These are phyloP conservation scores for Diplodus puntazzo DNA, from an alignment of 2,797 vertebrate genomes.

Conservation along the genomic window DNA sequence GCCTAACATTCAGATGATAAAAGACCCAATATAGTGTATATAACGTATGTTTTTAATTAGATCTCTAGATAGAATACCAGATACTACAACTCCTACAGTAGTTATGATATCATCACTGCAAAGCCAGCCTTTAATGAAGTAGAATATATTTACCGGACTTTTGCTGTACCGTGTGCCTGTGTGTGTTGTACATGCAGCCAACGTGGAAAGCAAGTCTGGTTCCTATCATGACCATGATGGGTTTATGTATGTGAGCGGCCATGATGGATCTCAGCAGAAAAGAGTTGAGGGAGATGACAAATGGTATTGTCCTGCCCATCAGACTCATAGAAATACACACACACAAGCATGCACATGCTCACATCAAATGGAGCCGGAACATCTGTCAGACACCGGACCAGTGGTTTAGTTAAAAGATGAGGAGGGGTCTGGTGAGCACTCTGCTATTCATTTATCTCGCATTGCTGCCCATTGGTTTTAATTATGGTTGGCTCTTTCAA, in stretches of 20 bases:
- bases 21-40: conserved; percentile 19
- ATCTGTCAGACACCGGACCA: conserved; percentile 95
- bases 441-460: conserved; percentile 94
- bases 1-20: conserved; percentile 41
- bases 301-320: conserved; percentile 78
- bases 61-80: conserved; percentile 42
- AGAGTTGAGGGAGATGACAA: conserved; percentile 62
- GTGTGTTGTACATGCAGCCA: conserved; percentile 5
- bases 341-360: conserved; percentile 51
- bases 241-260: conserved; percentile 32
- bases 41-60: conserved; percentile 49
- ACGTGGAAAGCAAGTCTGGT: conserved; percentile 18
- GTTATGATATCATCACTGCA: conserved; percentile 2
- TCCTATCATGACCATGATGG: conserved; percentile 21
- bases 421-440: conserved; percentile 72
- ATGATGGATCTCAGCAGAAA: conserved; percentile 34
- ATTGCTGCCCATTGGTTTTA: conserved; percentile 97
- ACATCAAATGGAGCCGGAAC: conserved; percentile 89
- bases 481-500: conserved; percentile 93
- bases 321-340: conserved; percentile 68
- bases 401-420: conserved; percentile 88
- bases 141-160: conserved; percentile 9
- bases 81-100: conserved; percentile 7
- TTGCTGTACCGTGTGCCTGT: background rate
- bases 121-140: conserved; percentile 5